These are phyloP conservation scores for Noctua janthina DNA, from an alignment of 2,888 invertebrate species.

Conservation along the genomic window DNA sequence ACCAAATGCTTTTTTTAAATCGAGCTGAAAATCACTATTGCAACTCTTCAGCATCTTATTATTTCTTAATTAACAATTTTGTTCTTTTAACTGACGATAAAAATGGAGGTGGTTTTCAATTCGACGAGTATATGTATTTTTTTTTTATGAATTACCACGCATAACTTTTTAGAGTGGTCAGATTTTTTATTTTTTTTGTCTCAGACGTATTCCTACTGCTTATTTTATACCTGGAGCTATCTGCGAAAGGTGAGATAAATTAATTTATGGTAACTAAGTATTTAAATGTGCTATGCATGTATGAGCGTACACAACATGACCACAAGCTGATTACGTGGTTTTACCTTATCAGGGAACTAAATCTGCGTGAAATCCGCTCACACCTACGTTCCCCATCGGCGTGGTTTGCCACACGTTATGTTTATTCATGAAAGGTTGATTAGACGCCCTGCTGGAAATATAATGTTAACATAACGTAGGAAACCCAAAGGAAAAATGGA, in stretches of 20 bases:
- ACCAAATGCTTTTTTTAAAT: no score
- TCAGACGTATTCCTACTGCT: neutral
- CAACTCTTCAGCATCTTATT: no score
- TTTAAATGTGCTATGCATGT: neutral
- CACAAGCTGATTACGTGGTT: constrained; percentile 31
- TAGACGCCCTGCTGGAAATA: neutral
- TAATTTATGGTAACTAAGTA: neutral
- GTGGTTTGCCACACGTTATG: neutral
- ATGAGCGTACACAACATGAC: neutral
- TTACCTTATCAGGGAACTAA: constrained; percentile 10
- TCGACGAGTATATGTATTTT: no score
- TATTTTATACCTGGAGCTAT: neutral
- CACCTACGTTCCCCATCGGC: constrained; percentile 31
- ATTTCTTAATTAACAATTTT: no score
- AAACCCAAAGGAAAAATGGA: no score
- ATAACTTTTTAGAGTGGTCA: no score
- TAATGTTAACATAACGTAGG: neutral
- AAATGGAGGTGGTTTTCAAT: no score
- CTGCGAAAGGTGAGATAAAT: neutral
- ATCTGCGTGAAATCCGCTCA: constrained; percentile 24
- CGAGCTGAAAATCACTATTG: no score
- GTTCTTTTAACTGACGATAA: no score
- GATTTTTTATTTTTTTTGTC: no score
- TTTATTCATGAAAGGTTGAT: constrained; percentile 19
- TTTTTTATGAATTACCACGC: no score